Conservation (phyloP, 2,888 invertebrate genomes). For the Megastigmus dorsalis region DNA sequence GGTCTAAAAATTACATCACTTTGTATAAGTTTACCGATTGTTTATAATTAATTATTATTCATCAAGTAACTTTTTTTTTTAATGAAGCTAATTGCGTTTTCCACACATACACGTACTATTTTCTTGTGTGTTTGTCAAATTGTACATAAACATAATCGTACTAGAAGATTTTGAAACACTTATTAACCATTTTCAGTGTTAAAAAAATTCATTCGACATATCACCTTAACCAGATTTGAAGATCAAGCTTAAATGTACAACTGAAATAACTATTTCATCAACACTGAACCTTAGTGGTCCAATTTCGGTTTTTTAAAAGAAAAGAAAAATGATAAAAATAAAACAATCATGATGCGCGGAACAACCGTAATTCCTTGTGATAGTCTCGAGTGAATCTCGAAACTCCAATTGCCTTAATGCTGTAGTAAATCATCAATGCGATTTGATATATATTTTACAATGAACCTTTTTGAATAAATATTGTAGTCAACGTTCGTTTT, state of each 20-base stretch:
- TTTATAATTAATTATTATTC: conserved; percentile 49
- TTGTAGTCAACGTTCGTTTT: conserved; percentile 44
- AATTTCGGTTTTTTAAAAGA: conserved; percentile 30
- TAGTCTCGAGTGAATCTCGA: conserved; percentile 64
- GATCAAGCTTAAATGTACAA: conserved; percentile 9
- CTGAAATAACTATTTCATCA: background rate
- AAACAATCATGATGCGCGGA: conserved; percentile 45
- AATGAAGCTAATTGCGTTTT: conserved; percentile 51
- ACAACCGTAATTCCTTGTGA: conserved; percentile 58
- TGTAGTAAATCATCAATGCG: conserved; percentile 63
- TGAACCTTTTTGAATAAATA: conserved; percentile 51
- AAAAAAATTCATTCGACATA: conserved; percentile 44
- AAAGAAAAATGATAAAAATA: conserved; percentile 10
- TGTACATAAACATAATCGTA: conserved; percentile 42
- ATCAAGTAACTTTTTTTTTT: conserved; percentile 41
- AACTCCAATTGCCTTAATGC: conserved; percentile 68
- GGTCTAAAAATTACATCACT: conserved; percentile 46
- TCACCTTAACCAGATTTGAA: conserved; percentile 39
- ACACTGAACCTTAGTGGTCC: conserved; percentile 23
- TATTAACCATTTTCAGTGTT: conserved; percentile 19
- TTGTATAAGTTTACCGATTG: conserved; percentile 48
- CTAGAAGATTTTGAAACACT: conserved; percentile 17
- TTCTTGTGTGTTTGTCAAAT: conserved; percentile 43
- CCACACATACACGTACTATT: conserved; percentile 26
- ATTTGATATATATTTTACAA: conserved; percentile 64